Conservation (phyloP, 2,888 invertebrate genomes). For the Eueremaeus valkanovi region DNA sequence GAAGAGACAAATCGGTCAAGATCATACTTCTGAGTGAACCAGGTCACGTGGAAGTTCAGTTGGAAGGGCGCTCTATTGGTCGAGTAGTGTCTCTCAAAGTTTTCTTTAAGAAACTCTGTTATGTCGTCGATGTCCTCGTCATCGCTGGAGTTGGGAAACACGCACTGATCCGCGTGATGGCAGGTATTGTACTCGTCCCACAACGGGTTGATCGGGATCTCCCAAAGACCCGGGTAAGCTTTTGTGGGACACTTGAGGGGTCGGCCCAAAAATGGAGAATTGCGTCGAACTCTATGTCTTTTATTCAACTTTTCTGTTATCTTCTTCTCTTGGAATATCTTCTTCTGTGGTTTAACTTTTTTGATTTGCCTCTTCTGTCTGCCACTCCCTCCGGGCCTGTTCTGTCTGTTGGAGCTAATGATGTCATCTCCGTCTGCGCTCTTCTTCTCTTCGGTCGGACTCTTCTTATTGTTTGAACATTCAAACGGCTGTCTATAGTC, state of each 20-base stretch:
- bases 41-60: constrained; percentile 48
- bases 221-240: constrained; percentile 54
- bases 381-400: background rate
- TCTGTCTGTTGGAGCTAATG: background rate
- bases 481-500: constrained; percentile 45
- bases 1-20: background rate
- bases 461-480: constrained; percentile 39
- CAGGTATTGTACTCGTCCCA: constrained; percentile 48
- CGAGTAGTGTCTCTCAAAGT: constrained; percentile 48
- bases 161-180: constrained; percentile 52
- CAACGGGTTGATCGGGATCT: constrained; percentile 48
- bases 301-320: constrained; percentile 34
- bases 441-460: constrained; percentile 16
- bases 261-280: constrained; percentile 41
- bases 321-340: background rate
- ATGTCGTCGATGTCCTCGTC: constrained; percentile 48
- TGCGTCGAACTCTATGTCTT: constrained; percentile 31
- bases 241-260: constrained; percentile 46
- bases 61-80: constrained; percentile 48
- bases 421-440: constrained; percentile 7
- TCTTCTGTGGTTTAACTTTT: background rate
- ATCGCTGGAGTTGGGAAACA: constrained; percentile 69
- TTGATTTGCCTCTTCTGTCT: constrained; percentile 1
- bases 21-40: constrained; percentile 43
- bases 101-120: constrained; percentile 47